A percentile compares a stretch with the other conserved stretches of the same genome.
phyloP scores from a whole-genome alignment of 2,888 invertebrate genomes.

The Dryocosmus kuriphilus region DNA sequence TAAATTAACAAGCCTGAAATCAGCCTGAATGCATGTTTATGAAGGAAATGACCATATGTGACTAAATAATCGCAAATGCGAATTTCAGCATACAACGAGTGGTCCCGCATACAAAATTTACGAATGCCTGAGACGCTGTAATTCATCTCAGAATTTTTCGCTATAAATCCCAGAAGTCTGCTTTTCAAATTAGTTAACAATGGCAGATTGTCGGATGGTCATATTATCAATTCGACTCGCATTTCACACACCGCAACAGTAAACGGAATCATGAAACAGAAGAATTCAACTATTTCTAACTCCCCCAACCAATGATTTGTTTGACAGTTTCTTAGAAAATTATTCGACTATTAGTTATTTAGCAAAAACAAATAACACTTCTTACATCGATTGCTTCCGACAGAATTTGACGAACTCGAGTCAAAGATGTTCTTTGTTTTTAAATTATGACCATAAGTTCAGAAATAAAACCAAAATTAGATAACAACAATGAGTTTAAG shows the following conservation, averaged over 20 bases:
- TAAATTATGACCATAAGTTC: too few species aligned
- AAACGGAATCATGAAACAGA: background rate
- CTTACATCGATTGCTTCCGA: too few species aligned
- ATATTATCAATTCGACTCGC: slow-evolving; percentile 16
- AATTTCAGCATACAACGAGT: background rate
- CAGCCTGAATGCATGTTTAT: background rate
- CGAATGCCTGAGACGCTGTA: background rate
- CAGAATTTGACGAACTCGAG: background rate
- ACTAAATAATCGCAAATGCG: background rate
- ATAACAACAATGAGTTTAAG: too few species aligned
- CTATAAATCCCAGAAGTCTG: background rate
- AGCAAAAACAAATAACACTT: background rate
- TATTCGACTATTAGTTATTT: background rate
- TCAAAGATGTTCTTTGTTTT: too few species aligned
- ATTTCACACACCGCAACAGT: slow-evolving; percentile 4
- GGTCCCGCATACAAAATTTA: background rate
- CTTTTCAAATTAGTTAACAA: background rate
- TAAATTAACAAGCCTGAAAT: background rate
- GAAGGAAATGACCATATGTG: background rate
- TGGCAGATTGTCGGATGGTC: slow-evolving; percentile 1
- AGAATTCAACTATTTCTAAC: background rate
- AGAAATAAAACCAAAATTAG: too few species aligned
- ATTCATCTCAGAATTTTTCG: background rate
- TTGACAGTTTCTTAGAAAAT: background rate
- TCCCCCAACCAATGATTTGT: background rate